Base-by-base conservation (phyloP, 2,888 invertebrate genomes). In the Griposia aprilina region DNA sequence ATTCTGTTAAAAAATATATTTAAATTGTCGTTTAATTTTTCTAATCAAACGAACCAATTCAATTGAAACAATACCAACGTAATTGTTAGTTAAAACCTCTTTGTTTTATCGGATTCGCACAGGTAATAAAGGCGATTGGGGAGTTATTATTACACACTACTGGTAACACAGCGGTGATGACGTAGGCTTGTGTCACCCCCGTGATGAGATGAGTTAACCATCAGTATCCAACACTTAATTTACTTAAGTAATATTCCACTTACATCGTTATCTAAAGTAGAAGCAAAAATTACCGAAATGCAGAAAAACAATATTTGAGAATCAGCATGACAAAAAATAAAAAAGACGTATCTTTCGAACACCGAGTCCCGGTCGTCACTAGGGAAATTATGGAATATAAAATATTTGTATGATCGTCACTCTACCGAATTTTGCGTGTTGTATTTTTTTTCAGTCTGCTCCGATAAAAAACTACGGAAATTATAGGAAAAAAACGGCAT, bases 331-430 rank as follows among this genome's bases (percentile, higher is more conserved):
- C 76, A 82, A 79, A 88, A 84, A 83, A 83, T 74, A 73, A 73
- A 85, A 84, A 85, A 82, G 72, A 81, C 75, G 74, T 80, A 84
- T 80, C 78, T 86, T 82, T 80, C 88, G 89, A 89, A 91, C 86
- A 85, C 80, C 74, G 85, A 74, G 81, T 71, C 81, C 81, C 81
- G 79, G 81, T 81, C 86, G 92, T 90, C 93, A 84, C 93, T 84
- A 67, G 93, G 93, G 93, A 93, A 93, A 93, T 93, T 93, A 93
- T 90, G 88, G 88, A 85, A 90, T 89, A 91, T 89, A 87, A 84
- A 87, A 85, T 87, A 81, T 87, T 78, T 86, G 82, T 87, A 85
- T 79, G 82, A 88, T 90, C 86, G 81, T 89, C 89, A 87, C 83
- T 83, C 79, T 71, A 66, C 86, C 86, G 83, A 87, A 91, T 88